Evolutionary conservation across 2,113 vertebrate species (phyloP), one percentile per base, ranked within the genome.

Genomic region (Clarias macrocephalus): DNA sequence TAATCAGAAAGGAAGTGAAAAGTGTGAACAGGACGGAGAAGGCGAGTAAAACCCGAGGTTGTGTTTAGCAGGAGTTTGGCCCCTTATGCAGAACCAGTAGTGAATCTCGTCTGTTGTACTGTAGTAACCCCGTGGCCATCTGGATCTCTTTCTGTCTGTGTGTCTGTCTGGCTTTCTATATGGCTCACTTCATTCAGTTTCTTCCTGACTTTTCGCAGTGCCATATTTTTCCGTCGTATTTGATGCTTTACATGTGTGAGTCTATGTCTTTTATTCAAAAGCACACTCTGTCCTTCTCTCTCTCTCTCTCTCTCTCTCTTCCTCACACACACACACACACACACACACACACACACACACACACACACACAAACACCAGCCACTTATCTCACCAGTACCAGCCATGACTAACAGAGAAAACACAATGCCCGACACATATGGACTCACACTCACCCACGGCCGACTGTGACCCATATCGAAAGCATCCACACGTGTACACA

Each of bases 371-470:
- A 86, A 63, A 82, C 52, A 19, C 37, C 83, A 80, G 91, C 88
- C 87, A 90, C 82, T 89, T 88, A 90, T 90, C 88, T 90, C 86
- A 11, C 28, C 89, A 91, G 85, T 89, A 76, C 54, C 85, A 89
- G 82, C 87, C 59, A 87, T 54, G 83, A 87, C 88, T 91, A 88
- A 92, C 87, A 77, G 85, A 60, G 8, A 87, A 59, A 85, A 76
- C 83, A 85, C 82, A 79, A 62, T 30, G 65, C 62, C 56, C 82
- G 13, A 28, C 66, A 63, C 57, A 54, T 62, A 62, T 62, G 59
- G 37, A 18, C n/a, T 85, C 80, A 11, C 83, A 23, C 65, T 75
- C 60, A 85, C 87, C 72, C 83, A 33, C n/a, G 77, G 83, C 68
- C 77, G 73, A 85, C n/a, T 56, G 83, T 88, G 77, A 82, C 83